Conservation (phyloP, 2,797 vertebrate genomes). For the Siniperca obscura region DNA sequence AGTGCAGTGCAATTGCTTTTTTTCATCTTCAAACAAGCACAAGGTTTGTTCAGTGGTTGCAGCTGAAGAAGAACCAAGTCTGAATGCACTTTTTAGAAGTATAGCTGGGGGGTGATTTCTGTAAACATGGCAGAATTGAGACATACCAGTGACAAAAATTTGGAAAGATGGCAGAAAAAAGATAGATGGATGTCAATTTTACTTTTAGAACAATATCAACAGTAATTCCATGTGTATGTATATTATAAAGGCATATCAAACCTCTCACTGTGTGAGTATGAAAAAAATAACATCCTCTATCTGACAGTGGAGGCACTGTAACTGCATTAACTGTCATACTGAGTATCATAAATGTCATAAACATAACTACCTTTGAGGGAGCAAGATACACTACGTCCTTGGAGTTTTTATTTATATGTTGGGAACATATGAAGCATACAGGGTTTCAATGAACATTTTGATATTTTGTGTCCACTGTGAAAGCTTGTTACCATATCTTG, state of each 20-base stretch:
- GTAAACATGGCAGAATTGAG: background rate
- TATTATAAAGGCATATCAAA: slow-evolving; percentile 5
- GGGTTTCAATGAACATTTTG: too few relatives aligned
- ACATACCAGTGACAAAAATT: background rate
- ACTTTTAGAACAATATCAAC: background rate
- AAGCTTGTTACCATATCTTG: background rate
- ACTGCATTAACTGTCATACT: background rate
- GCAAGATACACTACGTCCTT: background rate
- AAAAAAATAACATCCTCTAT: background rate
- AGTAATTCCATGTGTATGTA: background rate
- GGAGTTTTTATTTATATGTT: background rate
- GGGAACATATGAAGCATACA: background rate
- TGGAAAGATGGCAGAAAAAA: background rate
- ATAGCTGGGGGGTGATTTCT: slow-evolving; percentile 4
- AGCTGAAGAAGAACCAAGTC: background rate
- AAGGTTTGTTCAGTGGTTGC: slow-evolving; percentile 22
- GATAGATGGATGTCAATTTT: background rate
- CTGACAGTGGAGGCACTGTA: background rate
- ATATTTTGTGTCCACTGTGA: background rate
- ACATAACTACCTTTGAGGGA: background rate
- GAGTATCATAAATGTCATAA: background rate
- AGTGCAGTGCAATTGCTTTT: slow-evolving; percentile 2
- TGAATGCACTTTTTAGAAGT: slow-evolving; percentile 6
- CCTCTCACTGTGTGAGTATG: background rate
- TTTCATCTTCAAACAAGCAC: slow-evolving; percentile 43